phyloP scores from a whole-genome alignment of 2,888 invertebrate genomes.

The Nemotelus pantherinus region DNA sequence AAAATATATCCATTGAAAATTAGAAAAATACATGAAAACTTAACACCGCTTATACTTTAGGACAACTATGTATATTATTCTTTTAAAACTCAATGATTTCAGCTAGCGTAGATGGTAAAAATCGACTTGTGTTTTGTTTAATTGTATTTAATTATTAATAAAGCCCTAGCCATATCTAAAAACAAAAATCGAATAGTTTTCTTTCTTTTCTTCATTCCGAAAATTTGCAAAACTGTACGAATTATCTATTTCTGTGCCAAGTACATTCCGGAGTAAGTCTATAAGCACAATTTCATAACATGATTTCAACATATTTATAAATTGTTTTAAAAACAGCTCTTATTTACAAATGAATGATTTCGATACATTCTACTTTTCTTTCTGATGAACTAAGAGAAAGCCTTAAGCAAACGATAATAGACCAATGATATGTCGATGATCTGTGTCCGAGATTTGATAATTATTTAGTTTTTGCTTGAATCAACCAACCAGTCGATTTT shows the following conservation, averaged over 20 bases:
- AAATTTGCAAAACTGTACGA: neutral
- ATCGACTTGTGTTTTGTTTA: too few relatives aligned
- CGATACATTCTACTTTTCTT: too few relatives aligned
- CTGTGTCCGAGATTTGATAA: conserved; percentile 25
- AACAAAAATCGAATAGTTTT: neutral
- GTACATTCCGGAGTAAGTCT: neutral
- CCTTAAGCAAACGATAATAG: conserved; percentile 5
- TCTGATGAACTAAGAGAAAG: too few relatives aligned
- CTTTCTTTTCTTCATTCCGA: neutral
- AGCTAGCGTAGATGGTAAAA: too few relatives aligned
- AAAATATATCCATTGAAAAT: neutral
- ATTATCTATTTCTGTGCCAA: neutral
- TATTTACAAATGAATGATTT: too few relatives aligned
- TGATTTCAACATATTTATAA: conserved; percentile 10
- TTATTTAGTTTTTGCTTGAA: neutral
- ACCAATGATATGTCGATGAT: conserved; percentile 41
- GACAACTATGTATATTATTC: too few relatives aligned
- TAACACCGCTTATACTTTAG: too few relatives aligned
- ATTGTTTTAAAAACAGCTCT: neutral
- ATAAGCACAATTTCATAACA: neutral
- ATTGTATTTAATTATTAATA: neutral
- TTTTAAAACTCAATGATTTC: too few relatives aligned
- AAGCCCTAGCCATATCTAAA: neutral
- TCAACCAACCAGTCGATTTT: neutral
- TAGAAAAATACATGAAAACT: neutral